Base-by-base conservation (phyloP, 1,140 invertebrate species). In the Chlorops oryzae region DNA sequence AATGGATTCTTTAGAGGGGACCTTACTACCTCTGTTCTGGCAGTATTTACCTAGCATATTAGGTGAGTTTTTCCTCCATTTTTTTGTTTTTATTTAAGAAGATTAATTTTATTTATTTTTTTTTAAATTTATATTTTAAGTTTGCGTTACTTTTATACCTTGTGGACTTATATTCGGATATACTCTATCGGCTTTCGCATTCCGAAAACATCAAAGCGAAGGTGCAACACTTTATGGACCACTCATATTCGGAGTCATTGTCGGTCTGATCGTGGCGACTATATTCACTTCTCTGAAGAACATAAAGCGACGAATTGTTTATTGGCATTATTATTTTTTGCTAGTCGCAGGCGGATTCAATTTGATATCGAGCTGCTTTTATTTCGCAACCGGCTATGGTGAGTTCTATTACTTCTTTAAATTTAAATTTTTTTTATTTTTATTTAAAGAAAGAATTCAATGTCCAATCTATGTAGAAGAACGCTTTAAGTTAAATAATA, bases 81-180 rank as follows among this genome's bases (percentile, higher is more conserved):
- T 28, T 41, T 37, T 9, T 9, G 35, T 17, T 25, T 5, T n/a
- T 38, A 34, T 40, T n/a, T 24, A 17, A 27, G 35, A 46, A 22
- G 35, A 27, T 38, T 25, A 25, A 24, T 41, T 24, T 27, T 23
- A 25, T 35, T 40, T 18, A 22, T 12, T 23, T n/a, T 48, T 41
- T 24, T 23, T 18, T 5, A 13, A 17, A 3, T 41, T 9, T 7
- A 9, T 21, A n/a, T 23, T n/a, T 51, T 6, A 42, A 69, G 65
- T 61, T 13, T 65, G 65, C 34, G 25, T 69, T 12, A 61, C 59
- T 34, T 69, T 69, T 46, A 47, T 69, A 40, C 65, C 66, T 20
- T 61, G 55, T 35, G 66, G 66, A 24, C 52, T 69, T 21, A 54
- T 69, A 43, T 66, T 65, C n/a, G 66, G 66, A 44, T 69, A 69